Conservation (phyloP, 2,888 invertebrate species). For the Ophraella communa region DNA sequence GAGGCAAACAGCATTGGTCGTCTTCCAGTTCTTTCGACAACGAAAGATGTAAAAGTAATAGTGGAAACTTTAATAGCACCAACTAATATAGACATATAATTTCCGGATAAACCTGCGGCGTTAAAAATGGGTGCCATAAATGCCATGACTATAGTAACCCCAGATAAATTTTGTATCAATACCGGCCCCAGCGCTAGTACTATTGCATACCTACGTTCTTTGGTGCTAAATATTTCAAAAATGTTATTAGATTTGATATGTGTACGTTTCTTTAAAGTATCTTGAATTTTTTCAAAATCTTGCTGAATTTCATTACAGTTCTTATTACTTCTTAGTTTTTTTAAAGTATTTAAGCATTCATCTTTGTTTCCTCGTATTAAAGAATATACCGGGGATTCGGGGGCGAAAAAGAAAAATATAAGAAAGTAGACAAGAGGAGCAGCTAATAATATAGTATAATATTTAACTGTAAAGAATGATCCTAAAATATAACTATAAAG, state of each 20-base stretch:
- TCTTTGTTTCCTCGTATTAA: not conserved
- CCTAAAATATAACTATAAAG: conserved; percentile 27
- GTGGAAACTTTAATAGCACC: conserved; percentile 75
- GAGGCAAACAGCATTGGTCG: conserved; percentile 73
- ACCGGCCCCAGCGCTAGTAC: conserved; percentile 62
- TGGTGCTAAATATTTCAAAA: conserved; percentile 1
- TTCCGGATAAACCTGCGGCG: conserved; percentile 52
- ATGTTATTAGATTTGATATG: not conserved
- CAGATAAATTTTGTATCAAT: conserved; percentile 23
- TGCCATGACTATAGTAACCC: conserved; percentile 25
- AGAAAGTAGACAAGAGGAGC: conserved; percentile 15
- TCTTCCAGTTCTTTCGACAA: conserved; percentile 78
- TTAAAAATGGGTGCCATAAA: conserved; percentile 31
- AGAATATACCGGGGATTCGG: conserved; percentile 26
- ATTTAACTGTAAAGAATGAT: conserved; percentile 4
- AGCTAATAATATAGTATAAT: conserved; percentile 19
- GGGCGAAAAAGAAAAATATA: conserved; percentile 11
- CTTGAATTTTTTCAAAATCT: conserved; percentile 12
- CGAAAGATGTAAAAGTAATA: conserved; percentile 73
- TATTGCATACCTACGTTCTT: conserved; percentile 62
- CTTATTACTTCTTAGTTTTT: conserved; percentile 14
- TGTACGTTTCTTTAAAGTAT: not conserved
- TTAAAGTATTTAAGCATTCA: conserved; percentile 9
- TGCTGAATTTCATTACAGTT: conserved; percentile 8
- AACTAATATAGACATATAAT: conserved; percentile 74